phyloP scores from a whole-genome alignment of 2,113 vertebrate species.

The Archocentrus centrarchus region DNA sequence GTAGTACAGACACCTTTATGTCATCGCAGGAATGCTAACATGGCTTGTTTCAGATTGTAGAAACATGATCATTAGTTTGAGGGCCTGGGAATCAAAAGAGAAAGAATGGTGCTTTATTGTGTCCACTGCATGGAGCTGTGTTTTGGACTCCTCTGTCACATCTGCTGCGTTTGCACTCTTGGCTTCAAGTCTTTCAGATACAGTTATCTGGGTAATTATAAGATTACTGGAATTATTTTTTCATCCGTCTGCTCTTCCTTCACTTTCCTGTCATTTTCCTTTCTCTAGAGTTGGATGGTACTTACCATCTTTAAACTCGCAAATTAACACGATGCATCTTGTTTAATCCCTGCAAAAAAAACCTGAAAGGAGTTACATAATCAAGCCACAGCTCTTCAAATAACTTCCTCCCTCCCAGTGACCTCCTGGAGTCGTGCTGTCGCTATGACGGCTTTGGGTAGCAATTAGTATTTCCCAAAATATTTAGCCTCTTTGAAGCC shows the following conservation, averaged over 20 bases:
- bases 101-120: neutral
- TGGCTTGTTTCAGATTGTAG: neutral
- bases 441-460: neutral
- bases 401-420: neutral
- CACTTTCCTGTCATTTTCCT: too few relatives aligned
- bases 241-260: neutral
- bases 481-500: neutral
- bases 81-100: neutral
- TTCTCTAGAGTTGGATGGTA: neutral
- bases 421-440: neutral
- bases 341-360: neutral
- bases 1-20: accelerated
- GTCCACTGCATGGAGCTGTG: neutral
- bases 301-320: neutral
- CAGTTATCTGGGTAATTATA: neutral
- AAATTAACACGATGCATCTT: neutral
- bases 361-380: neutral
- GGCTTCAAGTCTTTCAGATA: neutral
- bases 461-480: neutral
- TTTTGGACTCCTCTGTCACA: neutral
- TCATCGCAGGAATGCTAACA: neutral
- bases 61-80: neutral
- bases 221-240: neutral
- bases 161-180: neutral
- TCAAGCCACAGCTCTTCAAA: neutral